These are phyloP conservation scores for Ptilorrhoa leucosticta DNA, from an alignment of 2,113 vertebrate species.

Conservation along the genomic window DNA sequence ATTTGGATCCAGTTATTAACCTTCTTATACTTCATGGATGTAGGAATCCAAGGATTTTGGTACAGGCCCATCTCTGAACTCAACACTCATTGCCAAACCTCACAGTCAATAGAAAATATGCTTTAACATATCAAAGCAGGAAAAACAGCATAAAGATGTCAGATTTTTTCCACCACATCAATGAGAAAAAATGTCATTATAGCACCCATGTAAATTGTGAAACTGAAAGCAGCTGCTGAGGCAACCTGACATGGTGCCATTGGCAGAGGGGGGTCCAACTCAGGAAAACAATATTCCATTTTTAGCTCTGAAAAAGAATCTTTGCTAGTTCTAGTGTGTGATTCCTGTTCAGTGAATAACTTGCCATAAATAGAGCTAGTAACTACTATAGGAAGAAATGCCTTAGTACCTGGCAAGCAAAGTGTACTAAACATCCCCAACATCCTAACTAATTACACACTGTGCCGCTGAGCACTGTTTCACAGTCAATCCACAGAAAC, in stretches of 20 bases:
- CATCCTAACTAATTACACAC: not conserved
- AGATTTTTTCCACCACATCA: constrained; percentile 45
- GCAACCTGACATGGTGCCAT: constrained; percentile 45
- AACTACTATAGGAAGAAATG: not conserved
- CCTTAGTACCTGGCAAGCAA: not conserved
- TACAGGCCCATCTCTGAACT: not conserved
- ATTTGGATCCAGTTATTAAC: constrained; percentile 28
- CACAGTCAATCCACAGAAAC: not conserved
- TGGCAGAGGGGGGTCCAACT: constrained; percentile 20
- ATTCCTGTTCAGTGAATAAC: constrained; percentile 42
- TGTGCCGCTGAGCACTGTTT: not conserved
- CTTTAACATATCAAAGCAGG: constrained; percentile 34
- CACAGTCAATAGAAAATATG: constrained; percentile 32
- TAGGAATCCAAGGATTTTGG: constrained; percentile 2
- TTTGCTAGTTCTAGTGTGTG: constrained; percentile 34
- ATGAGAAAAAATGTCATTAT: constrained; percentile 23
- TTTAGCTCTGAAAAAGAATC: constrained; percentile 53
- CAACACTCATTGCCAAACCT: constrained; percentile 21
- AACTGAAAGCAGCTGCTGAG: constrained; percentile 55
- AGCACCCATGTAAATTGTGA: constrained; percentile 40
- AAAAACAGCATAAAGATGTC: constrained; percentile 24
- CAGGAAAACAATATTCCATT: constrained; percentile 57
- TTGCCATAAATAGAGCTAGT: constrained; percentile 40
- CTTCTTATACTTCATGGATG: not conserved
- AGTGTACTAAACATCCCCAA: not conserved